Percentiles rank a stretch among this genome's conserved stretches.
Conservation (phyloP, 2,113 vertebrate species). For the Neotoma lepida region DNA sequence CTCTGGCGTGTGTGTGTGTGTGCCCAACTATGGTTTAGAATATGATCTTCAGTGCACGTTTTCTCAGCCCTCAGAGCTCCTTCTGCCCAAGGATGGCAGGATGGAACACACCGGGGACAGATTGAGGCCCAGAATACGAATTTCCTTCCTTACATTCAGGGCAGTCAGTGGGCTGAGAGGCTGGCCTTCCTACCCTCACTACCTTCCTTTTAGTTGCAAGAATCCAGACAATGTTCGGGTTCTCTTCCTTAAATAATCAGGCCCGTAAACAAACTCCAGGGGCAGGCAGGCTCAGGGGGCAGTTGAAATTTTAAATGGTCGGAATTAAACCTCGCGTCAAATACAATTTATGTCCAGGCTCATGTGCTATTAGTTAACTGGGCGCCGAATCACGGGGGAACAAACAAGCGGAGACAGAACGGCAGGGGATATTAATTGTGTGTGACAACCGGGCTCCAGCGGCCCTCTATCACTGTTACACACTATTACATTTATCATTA, state of each 20-base stretch:
- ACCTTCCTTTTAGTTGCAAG: conserved; percentile 74
- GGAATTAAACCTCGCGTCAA: conserved; percentile 88
- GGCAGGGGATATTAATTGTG: conserved; percentile 87
- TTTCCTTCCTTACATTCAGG: conserved; percentile 75
- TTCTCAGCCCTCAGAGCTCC: conserved; percentile 76
- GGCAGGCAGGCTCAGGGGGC: conserved; percentile 80
- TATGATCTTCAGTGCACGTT: conserved; percentile 73
- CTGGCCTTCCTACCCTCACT: background rate
- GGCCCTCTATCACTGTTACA: conserved; percentile 91
- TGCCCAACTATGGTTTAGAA: conserved; percentile 49
- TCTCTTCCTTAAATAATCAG: conserved; percentile 71
- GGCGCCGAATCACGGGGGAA: conserved; percentile 81
- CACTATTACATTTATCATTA: conserved; percentile 88
- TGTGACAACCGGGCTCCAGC: conserved; percentile 86
- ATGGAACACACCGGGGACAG: conserved; percentile 58
- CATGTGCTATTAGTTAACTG: conserved; percentile 90
- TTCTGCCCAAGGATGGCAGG: conserved; percentile 61
- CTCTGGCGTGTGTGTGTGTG: background rate
- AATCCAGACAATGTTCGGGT: conserved; percentile 64
- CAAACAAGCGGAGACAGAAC: conserved; percentile 84
- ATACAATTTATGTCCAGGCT: conserved; percentile 87
- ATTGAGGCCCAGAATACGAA: conserved; percentile 59
- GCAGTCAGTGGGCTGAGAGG: background rate
- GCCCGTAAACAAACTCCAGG: conserved; percentile 81
- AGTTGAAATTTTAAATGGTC: conserved; percentile 85